phyloP scores from a whole-genome alignment of 2,113 vertebrate species.

The Bufo bufo region DNA sequence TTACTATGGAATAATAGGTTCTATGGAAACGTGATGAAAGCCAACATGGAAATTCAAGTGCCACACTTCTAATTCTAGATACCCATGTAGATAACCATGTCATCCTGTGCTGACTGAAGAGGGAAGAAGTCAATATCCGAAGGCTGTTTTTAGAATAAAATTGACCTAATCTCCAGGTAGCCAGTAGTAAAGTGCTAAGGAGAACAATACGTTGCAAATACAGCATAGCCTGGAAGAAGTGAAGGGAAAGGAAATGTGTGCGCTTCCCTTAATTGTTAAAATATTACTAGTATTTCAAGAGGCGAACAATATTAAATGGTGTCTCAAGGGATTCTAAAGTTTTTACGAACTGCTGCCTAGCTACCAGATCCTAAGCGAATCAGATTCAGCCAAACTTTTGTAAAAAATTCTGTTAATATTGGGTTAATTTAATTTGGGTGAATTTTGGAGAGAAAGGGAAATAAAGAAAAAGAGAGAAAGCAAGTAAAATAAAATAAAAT shows the following conservation, averaged over 20 bases:
- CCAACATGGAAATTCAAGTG: too few species aligned
- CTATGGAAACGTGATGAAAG: too few species aligned
- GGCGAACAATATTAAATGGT: neutral
- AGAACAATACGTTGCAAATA: neutral
- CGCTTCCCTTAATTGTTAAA: conserved; percentile 7
- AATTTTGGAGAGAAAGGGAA: too few species aligned
- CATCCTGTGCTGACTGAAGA: neutral
- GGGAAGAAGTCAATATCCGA: neutral
- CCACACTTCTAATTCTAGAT: too few species aligned
- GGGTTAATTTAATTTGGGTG: too few species aligned
- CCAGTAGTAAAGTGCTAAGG: neutral
- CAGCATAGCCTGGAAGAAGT: neutral
- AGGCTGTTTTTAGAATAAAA: neutral
- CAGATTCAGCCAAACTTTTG: too few species aligned
- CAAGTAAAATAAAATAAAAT: too few species aligned
- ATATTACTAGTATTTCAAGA: neutral
- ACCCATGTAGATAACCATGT: too few species aligned
- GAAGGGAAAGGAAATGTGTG: neutral
- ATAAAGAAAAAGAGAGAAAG: too few species aligned
- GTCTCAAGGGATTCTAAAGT: neutral
- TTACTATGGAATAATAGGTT: neutral
- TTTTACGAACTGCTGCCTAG: neutral
- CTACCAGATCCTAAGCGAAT: neutral
- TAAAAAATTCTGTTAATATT: too few species aligned
- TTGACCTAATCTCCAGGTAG: neutral